Evolutionary conservation across 2,113 vertebrate genomes (phyloP).

Genomic region (Pipra filicauda): DNA sequence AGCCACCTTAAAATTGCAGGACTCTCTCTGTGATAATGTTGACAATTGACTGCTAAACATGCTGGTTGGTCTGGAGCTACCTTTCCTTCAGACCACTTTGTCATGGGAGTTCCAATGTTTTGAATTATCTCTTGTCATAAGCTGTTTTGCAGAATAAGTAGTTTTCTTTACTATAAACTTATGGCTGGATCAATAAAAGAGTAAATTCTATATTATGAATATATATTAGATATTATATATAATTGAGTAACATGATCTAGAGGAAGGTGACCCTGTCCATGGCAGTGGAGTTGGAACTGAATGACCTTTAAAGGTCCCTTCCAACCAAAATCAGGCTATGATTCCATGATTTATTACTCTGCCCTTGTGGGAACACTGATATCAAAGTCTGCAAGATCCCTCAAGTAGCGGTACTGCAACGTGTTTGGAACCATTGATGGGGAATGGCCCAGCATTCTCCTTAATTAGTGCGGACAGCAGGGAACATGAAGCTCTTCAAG

Average conservation of each 20-base stretch:
- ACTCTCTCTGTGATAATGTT: not conserved
- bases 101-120: not conserved
- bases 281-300: not conserved
- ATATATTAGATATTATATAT: not conserved
- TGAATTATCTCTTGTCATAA: not conserved
- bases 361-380: not conserved
- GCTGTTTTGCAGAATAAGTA: not conserved
- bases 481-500: not conserved
- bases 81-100: not conserved
- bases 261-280: not conserved
- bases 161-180: not conserved
- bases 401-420: rapidly evolving
- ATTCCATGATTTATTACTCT: not conserved
- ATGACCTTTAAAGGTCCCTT: not conserved
- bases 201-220: not conserved
- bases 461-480: too few species aligned
- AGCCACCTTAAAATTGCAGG: not conserved
- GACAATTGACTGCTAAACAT: not conserved
- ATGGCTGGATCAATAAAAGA: not conserved
- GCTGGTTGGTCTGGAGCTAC: not conserved
- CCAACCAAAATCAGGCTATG: not conserved
- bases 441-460: not conserved
- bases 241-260: not conserved
- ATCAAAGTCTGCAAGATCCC: not conserved
- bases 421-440: rapidly evolving